Conservation (phyloP, 2,113 vertebrate genomes). For the Hucho hucho region DNA sequence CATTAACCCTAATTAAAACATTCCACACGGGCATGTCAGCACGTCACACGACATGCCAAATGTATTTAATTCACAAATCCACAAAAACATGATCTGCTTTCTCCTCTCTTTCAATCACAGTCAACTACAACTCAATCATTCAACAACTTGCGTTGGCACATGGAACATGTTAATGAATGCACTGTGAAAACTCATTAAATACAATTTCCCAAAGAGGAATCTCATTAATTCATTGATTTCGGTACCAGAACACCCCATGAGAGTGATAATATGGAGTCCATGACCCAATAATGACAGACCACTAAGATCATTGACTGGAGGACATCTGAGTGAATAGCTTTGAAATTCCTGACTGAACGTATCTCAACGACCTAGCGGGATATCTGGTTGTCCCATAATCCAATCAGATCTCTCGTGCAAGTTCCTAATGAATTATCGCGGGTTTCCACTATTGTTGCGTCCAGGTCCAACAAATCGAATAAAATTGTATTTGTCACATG, state of each 20-base stretch:
- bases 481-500: too few relatives aligned
- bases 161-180: neutral
- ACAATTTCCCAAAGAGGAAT: too few relatives aligned
- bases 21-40: slow-evolving; percentile 13
- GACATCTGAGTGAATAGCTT: too few relatives aligned
- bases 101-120: neutral
- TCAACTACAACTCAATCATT: too few relatives aligned
- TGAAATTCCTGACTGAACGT: slow-evolving; percentile 14
- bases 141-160: neutral
- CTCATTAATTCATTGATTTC: too few relatives aligned
- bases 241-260: neutral
- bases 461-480: too few relatives aligned
- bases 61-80: neutral
- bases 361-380: slow-evolving; percentile 39
- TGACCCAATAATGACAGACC: too few relatives aligned
- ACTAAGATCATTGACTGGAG: too few relatives aligned
- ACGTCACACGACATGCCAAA: neutral
- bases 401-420: slow-evolving; percentile 16
- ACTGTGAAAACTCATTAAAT: too few relatives aligned
- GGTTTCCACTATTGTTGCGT: too few relatives aligned
- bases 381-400: slow-evolving; percentile 32
- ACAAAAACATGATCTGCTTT: slow-evolving; percentile 8
- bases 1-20: slow-evolving; percentile 23
- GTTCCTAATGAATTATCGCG: too few relatives aligned
- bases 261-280: neutral